Evolutionary conservation across 2,797 vertebrate species (phyloP).

Genomic region (Sparidentex hasta): DNA sequence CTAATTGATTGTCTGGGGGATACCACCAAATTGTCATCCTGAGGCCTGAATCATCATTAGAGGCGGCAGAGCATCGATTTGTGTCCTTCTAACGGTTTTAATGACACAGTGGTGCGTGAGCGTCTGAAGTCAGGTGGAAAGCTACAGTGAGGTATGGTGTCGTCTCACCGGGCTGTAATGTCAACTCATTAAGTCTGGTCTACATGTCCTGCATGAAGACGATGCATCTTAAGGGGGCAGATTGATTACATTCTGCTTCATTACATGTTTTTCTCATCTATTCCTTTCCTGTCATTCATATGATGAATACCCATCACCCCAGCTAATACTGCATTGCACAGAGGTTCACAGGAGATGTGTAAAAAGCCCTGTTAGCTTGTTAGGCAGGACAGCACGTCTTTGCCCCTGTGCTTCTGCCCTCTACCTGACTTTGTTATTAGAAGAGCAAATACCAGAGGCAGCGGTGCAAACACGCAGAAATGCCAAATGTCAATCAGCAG

Average conservation of each 20-base stretch:
- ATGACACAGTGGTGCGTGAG: constrained; percentile 39
- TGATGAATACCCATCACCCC: constrained; percentile 10
- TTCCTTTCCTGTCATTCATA: not conserved
- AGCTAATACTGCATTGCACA: not conserved
- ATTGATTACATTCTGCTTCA: constrained; percentile 40
- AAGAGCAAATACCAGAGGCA: constrained; percentile 70
- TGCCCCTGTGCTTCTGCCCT: constrained; percentile 49
- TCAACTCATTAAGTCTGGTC: constrained; percentile 59
- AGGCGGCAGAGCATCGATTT: constrained; percentile 65
- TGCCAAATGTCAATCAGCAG: constrained; percentile 74
- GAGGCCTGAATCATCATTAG: constrained; percentile 61
- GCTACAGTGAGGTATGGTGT: constrained; percentile 11
- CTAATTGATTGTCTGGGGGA: constrained; percentile 70
- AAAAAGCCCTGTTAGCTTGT: constrained; percentile 45
- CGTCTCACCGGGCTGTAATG: constrained; percentile 47
- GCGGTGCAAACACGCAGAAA: constrained; percentile 68
- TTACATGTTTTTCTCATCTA: not conserved
- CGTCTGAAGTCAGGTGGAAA: constrained; percentile 46
- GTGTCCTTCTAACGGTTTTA: constrained; percentile 64
- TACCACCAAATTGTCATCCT: constrained; percentile 45
- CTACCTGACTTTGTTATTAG: constrained; percentile 74
- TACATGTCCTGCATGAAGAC: constrained; percentile 11
- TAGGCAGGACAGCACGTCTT: constrained; percentile 50
- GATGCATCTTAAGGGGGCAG: constrained; percentile 28
- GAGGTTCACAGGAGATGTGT: constrained; percentile 8